Evolutionary conservation across 2,113 vertebrate species (phyloP).

Genomic region (Todiramphus saurophagus): DNA sequence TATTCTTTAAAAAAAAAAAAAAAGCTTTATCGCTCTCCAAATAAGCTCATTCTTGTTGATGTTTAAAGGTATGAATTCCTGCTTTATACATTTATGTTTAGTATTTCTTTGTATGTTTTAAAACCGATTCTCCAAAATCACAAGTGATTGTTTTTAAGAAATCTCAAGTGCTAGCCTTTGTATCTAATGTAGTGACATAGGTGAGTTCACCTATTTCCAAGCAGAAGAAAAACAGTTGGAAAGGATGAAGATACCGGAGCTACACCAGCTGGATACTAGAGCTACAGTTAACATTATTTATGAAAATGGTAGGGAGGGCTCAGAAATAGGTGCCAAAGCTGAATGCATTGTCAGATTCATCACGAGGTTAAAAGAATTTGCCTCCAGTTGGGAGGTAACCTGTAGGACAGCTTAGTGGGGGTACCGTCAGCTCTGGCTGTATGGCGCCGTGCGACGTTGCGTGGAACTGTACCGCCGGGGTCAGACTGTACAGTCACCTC

Average conservation of each 20-base stretch:
- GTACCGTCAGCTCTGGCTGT: neutral
- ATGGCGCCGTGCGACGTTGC: fast-evolving
- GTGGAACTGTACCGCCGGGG: neutral
- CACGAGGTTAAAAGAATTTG: neutral
- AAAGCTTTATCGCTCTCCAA: conserved; percentile 68
- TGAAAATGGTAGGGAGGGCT: neutral
- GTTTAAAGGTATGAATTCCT: conserved; percentile 51
- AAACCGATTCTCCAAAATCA: conserved; percentile 17
- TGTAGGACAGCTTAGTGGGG: neutral
- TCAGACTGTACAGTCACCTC: neutral
- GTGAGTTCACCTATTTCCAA: conserved; percentile 20
- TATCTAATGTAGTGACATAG: conserved; percentile 5
- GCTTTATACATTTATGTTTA: conserved; percentile 55
- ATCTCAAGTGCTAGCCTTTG: conserved; percentile 48
- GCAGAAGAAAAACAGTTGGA: neutral
- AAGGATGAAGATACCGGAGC: neutral
- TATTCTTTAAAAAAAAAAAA: conserved; percentile 26
- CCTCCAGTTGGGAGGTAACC: neutral
- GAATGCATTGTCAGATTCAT: neutral
- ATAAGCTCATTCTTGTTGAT: conserved; percentile 53
- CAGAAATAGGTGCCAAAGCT: conserved; percentile 63
- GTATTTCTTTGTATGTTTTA: conserved; percentile 12
- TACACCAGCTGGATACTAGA: neutral
- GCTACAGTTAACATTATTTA: neutral
- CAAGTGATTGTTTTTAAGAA: conserved; percentile 50